Percentiles rank a stretch among this genome's conserved stretches.
These are phyloP conservation scores for Oncorhynchus mykiss DNA, from an alignment of 2,113 vertebrate species.

Conservation along the genomic window DNA sequence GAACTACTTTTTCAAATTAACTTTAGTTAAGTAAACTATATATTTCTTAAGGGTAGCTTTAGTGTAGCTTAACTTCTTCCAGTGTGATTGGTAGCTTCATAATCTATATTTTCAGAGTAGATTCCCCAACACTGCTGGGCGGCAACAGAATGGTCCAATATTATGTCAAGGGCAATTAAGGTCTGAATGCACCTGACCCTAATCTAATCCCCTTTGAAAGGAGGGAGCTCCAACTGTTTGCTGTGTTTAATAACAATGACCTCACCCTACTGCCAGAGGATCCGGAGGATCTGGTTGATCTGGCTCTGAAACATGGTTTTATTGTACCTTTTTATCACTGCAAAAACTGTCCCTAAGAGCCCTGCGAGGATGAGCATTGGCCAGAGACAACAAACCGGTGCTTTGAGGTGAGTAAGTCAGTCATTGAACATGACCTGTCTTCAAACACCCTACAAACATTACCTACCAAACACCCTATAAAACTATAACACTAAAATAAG, in stretches of 20 bases:
- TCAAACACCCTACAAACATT: background rate
- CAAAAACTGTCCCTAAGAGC: slow-evolving; percentile 61
- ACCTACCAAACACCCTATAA: background rate
- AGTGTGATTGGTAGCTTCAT: background rate
- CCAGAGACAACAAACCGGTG: slow-evolving; percentile 50
- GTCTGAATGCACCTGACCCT: slow-evolving; percentile 80
- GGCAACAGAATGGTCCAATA: slow-evolving; percentile 81
- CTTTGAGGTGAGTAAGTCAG: slow-evolving; percentile 42
- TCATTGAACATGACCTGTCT: slow-evolving; percentile 49
- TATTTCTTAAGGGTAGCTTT: too few species aligned
- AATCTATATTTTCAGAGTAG: too few species aligned
- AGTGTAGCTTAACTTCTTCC: slow-evolving; percentile 60
- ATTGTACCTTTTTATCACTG: slow-evolving; percentile 68
- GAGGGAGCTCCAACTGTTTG: slow-evolving; percentile 76
- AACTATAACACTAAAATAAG: background rate
- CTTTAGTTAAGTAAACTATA: too few species aligned
- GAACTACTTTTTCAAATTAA: too few species aligned
- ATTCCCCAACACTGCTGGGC: slow-evolving; percentile 45
- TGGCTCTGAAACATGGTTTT: slow-evolving; percentile 55
- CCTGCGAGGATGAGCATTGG: slow-evolving; percentile 57
- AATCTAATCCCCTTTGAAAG: slow-evolving; percentile 82
- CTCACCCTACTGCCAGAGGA: slow-evolving; percentile 43
- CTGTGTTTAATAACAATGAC: slow-evolving; percentile 71
- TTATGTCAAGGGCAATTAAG: slow-evolving; percentile 83
- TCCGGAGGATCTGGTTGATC: slow-evolving; percentile 37